Percentiles rank a stretch among this genome's conserved stretches.
Conservation (phyloP, 1,140 invertebrate genomes). For the Leptinotarsa texana region DNA sequence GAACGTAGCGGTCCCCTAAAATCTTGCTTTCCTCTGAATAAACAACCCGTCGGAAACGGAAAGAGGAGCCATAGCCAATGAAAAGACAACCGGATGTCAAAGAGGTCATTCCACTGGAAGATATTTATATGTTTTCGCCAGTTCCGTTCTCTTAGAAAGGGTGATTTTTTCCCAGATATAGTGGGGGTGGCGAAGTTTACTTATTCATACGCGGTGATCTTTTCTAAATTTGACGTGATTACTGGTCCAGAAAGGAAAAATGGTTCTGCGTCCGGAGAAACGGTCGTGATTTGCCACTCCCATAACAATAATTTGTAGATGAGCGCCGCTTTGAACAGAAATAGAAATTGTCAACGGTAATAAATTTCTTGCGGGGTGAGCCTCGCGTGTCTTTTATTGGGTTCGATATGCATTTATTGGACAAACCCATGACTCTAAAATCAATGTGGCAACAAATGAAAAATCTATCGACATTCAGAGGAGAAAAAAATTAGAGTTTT, state of each 20-base stretch:
- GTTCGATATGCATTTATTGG: background rate
- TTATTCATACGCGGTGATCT: conserved; percentile 38
- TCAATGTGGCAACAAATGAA: background rate
- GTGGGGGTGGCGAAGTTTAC: conserved; percentile 40
- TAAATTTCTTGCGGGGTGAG: conserved; percentile 3
- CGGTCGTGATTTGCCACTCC: conserved; percentile 13
- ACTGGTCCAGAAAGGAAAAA: conserved; percentile 27
- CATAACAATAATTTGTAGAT: conserved; percentile 12
- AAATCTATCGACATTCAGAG: too few relatives aligned
- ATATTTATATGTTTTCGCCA: conserved; percentile 48
- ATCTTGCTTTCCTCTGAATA: conserved; percentile 38
- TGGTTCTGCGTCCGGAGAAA: background rate
- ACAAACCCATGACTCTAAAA: background rate
- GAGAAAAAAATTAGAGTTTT: too few relatives aligned
- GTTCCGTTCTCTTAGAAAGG: conserved; percentile 38
- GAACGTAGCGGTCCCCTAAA: conserved; percentile 29
- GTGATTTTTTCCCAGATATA: conserved; percentile 40
- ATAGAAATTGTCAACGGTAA: conserved; percentile 5
- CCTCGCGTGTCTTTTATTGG: background rate
- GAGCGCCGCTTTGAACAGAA: conserved; percentile 8
- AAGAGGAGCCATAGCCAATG: conserved; percentile 44
- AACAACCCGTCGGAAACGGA: conserved; percentile 48
- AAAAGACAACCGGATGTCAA: conserved; percentile 47
- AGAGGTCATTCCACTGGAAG: conserved; percentile 50
- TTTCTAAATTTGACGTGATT: conserved; percentile 21